Conservation (phyloP, 2,888 invertebrate genomes). For the Ditylenchus weischeri region DNA sequence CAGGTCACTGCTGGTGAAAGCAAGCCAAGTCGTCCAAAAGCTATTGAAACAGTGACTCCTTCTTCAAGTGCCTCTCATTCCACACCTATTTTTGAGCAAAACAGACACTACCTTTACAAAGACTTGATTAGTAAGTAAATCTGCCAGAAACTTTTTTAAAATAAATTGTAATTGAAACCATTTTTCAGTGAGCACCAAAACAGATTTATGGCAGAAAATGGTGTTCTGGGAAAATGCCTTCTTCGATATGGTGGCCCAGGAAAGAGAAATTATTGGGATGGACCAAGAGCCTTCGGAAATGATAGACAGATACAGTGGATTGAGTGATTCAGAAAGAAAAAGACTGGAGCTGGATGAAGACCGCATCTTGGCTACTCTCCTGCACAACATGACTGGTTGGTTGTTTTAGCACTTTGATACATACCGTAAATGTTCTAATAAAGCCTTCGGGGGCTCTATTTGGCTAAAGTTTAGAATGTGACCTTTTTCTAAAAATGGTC, state of each 20-base stretch:
- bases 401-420: not conserved
- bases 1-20: not conserved
- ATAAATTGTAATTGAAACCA: not conserved
- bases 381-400: conserved; percentile 80
- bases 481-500: too few relatives aligned
- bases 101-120: conserved; percentile 49
- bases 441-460: too few relatives aligned
- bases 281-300: conserved; percentile 70
- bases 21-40: not conserved
- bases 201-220: conserved; percentile 88
- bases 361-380: conserved; percentile 83
- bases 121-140: conserved; percentile 47
- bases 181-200: conserved; percentile 6
- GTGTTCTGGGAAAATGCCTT: conserved; percentile 99
- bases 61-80: conserved; percentile 1
- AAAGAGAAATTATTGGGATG: conserved; percentile 99
- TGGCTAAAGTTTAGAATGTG: too few relatives aligned
- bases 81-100: conserved; percentile 31
- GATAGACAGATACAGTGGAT: conserved; percentile 55
- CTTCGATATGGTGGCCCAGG: conserved; percentile 91
- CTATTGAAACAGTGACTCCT: not conserved
- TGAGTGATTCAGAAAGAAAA: conserved; percentile 64
- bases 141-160: not conserved
- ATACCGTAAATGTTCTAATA: too few relatives aligned
- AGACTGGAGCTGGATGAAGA: conserved; percentile 97